Percentiles rank a stretch among this genome's conserved stretches.
Evolutionary conservation across 2,888 invertebrate genomes (phyloP).

Genomic region (Neoaliturus tenellus): DNA sequence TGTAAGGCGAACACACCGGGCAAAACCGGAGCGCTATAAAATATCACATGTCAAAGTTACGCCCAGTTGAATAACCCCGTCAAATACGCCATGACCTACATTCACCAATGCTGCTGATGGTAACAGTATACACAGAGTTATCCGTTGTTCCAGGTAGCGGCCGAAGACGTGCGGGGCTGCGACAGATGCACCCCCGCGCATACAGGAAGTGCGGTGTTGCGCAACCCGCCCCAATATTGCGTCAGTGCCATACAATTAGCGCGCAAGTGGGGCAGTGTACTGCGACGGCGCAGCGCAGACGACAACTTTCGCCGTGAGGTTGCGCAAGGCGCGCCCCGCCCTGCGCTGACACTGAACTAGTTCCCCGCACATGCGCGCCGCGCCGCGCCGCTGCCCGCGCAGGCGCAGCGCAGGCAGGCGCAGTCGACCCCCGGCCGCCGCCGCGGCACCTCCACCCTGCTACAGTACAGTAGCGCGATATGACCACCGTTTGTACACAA

Average conservation of each 20-base stretch:
- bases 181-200: conserved; percentile 39
- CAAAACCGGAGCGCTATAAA: conserved; percentile 3
- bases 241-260: conserved; percentile 36
- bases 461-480: background rate
- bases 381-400: background rate
- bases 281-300: conserved; percentile 55
- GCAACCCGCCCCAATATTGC: conserved; percentile 49
- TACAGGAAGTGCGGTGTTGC: conserved; percentile 46
- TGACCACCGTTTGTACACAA: background rate
- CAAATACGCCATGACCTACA: background rate
- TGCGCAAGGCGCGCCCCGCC: conserved; percentile 51
- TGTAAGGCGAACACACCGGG: background rate
- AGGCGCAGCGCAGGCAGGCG: background rate
- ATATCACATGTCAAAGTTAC: conserved; percentile 19
- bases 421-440: background rate
- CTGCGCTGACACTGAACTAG: conserved; percentile 52
- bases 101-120: background rate
- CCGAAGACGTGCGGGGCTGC: background rate
- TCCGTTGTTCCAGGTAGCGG: background rate
- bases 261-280: conserved; percentile 53
- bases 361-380: background rate
- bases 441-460: background rate
- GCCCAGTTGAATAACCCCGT: conserved; percentile 5
- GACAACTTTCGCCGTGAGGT: conserved; percentile 50
- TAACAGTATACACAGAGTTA: background rate